These are phyloP conservation scores for Myxocyprinus asiaticus DNA, from an alignment of 2,113 vertebrate species.

Conservation along the genomic window DNA sequence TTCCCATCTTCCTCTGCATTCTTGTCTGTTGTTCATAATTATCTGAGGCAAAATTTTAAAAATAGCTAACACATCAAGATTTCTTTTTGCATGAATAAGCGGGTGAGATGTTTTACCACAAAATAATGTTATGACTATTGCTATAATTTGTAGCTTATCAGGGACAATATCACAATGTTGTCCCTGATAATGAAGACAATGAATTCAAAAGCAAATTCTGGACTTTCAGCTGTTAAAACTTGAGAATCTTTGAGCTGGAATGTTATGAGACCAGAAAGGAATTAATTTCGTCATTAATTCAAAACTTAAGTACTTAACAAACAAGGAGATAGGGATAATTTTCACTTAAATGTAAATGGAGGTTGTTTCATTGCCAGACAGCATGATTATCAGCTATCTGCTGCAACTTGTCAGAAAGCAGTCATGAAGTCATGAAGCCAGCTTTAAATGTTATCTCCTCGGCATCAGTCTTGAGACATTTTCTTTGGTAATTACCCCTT, in stretches of 20 bases:
- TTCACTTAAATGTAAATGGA: no score
- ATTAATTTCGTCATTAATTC: no score
- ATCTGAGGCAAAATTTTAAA: neutral
- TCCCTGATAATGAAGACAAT: no score
- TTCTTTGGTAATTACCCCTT: neutral
- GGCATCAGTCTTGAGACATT: neutral
- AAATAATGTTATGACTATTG: neutral
- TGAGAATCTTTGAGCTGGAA: neutral
- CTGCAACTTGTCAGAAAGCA: neutral
- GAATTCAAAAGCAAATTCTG: no score
- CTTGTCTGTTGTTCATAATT: neutral
- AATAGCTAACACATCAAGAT: conserved; percentile 2
- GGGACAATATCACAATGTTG: no score
- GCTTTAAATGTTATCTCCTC: neutral
- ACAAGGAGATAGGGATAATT: no score
- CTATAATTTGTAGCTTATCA: no score
- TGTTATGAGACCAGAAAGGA: neutral
- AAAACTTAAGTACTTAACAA: neutral
- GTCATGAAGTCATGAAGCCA: neutral
- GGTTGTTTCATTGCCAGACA: neutral
- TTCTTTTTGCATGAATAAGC: neutral
- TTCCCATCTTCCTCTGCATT: neutral
- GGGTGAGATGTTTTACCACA: neutral
- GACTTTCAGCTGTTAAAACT: no score
- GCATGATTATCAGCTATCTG: neutral